A percentile compares a stretch with the other conserved stretches of the same genome.
phyloP scores from a whole-genome alignment of 2,797 vertebrate genomes.

The Pangasius djambal region DNA sequence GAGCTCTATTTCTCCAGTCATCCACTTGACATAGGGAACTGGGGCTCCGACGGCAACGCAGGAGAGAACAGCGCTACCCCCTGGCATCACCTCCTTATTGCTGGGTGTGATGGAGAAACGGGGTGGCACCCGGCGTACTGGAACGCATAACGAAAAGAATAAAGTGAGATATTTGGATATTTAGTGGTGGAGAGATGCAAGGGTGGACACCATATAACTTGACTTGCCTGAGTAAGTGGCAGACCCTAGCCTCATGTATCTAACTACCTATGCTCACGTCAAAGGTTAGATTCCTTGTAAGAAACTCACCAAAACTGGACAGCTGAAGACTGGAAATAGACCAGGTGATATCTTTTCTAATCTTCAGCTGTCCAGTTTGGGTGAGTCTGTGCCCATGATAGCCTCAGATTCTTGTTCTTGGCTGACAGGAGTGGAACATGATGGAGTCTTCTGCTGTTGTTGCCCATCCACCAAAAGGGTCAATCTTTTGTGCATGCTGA shows the following conservation, averaged over 20 bases:
- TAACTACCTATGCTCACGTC: not conserved
- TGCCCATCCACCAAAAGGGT: too few relatives aligned
- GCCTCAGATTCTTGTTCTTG: too few relatives aligned
- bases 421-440: too few relatives aligned
- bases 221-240: not conserved
- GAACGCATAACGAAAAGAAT: not conserved
- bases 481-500: too few relatives aligned
- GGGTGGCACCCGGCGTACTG: conserved; percentile 96
- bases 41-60: conserved; percentile 96
- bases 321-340: too few relatives aligned
- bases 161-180: not conserved
- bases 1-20: conserved; percentile 84
- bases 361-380: too few relatives aligned
- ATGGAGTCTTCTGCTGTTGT: too few relatives aligned
- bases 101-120: conserved; percentile 98
- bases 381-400: too few relatives aligned
- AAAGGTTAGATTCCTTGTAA: not conserved
- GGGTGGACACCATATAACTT: not conserved
- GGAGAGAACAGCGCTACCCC: conserved; percentile 92
- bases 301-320: too few relatives aligned
- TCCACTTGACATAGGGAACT: conserved; percentile 97
- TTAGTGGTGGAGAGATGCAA: not conserved
- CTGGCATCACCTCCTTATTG: conserved; percentile 96
- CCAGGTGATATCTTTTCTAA: too few relatives aligned
- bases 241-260: not conserved